phyloP scores from a whole-genome alignment of 1,140 invertebrate genomes.

The Zaprionus ghesquierei region DNA sequence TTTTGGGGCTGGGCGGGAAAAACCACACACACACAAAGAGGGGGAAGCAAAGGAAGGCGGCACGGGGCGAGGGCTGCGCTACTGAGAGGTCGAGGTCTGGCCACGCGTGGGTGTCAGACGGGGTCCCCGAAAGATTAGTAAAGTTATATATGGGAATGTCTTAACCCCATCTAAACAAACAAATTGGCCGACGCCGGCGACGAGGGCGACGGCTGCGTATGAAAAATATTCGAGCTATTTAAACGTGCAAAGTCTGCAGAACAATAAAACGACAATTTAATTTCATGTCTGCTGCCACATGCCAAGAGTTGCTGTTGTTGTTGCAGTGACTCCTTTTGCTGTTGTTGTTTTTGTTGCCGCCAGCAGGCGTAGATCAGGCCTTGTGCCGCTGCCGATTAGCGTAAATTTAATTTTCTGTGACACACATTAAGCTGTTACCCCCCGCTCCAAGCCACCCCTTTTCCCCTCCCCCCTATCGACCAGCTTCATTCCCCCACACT shows the following conservation, averaged over 20 bases:
- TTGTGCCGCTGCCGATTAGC: constrained; percentile 50
- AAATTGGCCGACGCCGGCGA: constrained; percentile 61
- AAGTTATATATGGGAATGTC: constrained; percentile 77
- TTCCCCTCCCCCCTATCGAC: neutral
- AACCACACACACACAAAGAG: constrained; percentile 29
- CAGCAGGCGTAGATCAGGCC: constrained; percentile 5
- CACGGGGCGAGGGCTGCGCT: constrained; percentile 16
- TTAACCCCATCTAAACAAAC: constrained; percentile 80
- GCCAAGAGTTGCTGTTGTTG: constrained; percentile 24
- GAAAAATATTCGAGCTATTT: constrained; percentile 74
- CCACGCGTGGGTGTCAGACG: constrained; percentile 45
- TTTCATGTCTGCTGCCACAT: constrained; percentile 60
- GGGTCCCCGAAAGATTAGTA: constrained; percentile 57
- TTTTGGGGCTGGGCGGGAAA: constrained; percentile 52
- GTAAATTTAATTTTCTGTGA: constrained; percentile 78
- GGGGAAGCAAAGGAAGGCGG: neutral
- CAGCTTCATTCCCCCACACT: neutral
- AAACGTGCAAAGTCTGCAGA: constrained; percentile 57
- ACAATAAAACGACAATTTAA: constrained; percentile 80
- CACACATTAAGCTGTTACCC: constrained; percentile 74
- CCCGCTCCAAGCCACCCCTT: neutral
- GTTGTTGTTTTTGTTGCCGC: neutral
- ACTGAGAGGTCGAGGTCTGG: constrained; percentile 43
- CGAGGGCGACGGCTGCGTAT: constrained; percentile 45
- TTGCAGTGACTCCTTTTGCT: too few relatives aligned